phyloP scores from a whole-genome alignment of 1,140 invertebrate species.

The Heliconius hewitsoni region DNA sequence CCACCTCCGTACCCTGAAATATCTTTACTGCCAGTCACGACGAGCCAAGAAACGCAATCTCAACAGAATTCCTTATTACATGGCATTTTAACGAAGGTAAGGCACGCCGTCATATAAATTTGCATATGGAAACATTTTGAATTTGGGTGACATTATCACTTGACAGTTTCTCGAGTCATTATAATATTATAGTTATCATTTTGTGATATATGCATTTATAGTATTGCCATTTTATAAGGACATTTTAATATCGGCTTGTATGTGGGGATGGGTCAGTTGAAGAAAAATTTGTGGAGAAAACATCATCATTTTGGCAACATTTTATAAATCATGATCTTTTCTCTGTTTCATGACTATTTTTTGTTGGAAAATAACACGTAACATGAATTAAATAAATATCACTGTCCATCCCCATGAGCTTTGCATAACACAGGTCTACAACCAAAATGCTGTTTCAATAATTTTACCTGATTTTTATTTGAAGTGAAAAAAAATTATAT shows the following conservation, averaged over 20 bases:
- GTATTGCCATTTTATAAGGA: constrained; percentile 26
- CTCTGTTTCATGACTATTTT: background rate
- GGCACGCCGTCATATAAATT: constrained; percentile 2
- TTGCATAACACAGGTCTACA: constrained; percentile 33
- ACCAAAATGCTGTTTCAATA: no score
- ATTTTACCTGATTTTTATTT: no score
- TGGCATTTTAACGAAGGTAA: constrained; percentile 87
- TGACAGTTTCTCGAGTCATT: constrained; percentile 20
- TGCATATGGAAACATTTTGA: constrained; percentile 22
- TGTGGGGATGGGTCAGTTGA: constrained; percentile 28
- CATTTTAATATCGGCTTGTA: constrained; percentile 16
- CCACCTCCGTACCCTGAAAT: constrained; percentile 89
- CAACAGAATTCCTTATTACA: constrained; percentile 86
- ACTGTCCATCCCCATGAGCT: constrained; percentile 29
- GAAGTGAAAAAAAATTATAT: no score
- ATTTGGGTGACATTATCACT: constrained; percentile 26
- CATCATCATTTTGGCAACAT: background rate
- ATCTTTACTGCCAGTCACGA: constrained; percentile 86
- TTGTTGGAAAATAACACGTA: background rate
- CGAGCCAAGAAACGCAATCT: constrained; percentile 65
- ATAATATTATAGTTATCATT: background rate
- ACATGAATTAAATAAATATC: background rate
- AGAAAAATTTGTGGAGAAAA: background rate
- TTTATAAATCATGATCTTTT: background rate
- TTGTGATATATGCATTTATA: constrained; percentile 21